Base-by-base conservation (phyloP, 2,113 vertebrate genomes). In the Corydoras maculifer region DNA sequence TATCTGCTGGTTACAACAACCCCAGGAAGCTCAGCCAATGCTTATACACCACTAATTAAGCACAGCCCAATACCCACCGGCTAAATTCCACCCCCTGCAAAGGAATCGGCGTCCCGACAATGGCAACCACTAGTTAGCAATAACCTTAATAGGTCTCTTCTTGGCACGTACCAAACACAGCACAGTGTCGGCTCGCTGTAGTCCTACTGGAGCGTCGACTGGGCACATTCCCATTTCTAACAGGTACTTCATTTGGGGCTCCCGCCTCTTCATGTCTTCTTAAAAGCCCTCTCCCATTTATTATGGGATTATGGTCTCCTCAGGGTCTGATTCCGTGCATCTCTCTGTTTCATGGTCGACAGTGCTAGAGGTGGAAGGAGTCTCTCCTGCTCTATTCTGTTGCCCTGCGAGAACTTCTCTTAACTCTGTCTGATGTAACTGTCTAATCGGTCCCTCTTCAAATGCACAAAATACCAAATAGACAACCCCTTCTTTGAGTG, bases 361-460 rank as follows among this genome's bases (percentile, higher is more conserved):
- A 5, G 57, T 5, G 8, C 57, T 58, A 15, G 57, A n/a, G 3
- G 57, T 58, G 18, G 66, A 58, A 5, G 32, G 15, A n/a, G 35
- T 49, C 25, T 30, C 69, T 48, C 2, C 59, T 9, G 2, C 25
- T 10, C 1, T 29, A 32, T 49, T 43, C 25, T 31, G 54, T 11
- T n/a, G 63, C 43, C 8, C 63, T 66, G 14, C 57, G 0, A 43
- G 64, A 8, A 59, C 63, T 15, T 9, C 57, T 7, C 65, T 60
- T 7, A 75, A 15, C 54, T 75, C 60, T 18, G 13, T 50, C 15
- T 54, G 25, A 50, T 70, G 60, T 6, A 65, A 53, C 53, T 70
- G 61, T 10, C 29, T 3, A 5, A 58, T 29, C 15, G 13, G 55
- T 8, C 54, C 50, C 4, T 35, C 51, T 12, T 57, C 13, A 43